Evolutionary conservation across 2,797 vertebrate genomes (phyloP).

Genomic region (Chiroxiphia lanceolata): DNA sequence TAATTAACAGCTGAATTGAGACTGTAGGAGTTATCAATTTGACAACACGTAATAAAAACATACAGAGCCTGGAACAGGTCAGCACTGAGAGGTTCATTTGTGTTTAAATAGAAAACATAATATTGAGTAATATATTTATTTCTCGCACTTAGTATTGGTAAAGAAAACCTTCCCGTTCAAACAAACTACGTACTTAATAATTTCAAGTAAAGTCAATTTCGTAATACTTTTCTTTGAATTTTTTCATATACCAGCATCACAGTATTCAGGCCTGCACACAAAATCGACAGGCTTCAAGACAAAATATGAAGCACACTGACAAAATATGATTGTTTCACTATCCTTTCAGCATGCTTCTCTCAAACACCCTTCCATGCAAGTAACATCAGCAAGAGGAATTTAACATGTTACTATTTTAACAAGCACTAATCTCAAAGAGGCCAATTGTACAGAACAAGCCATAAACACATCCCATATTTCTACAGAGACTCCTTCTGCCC

Average conservation of each 20-base stretch:
- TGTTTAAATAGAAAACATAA: not conserved
- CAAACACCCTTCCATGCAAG: constrained; percentile 39
- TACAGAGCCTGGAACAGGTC: not conserved
- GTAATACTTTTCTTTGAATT: not conserved
- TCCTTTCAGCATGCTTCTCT: constrained; percentile 11
- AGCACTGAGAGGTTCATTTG: not conserved
- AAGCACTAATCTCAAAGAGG: constrained; percentile 45
- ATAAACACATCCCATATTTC: not conserved
- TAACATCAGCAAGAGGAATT: constrained; percentile 54
- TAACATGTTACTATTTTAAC: constrained; percentile 60
- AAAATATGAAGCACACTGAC: not conserved
- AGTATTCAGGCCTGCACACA: not conserved
- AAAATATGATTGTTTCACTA: not conserved
- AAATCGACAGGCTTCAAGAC: not conserved
- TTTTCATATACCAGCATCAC: not conserved
- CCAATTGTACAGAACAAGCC: constrained; percentile 17
- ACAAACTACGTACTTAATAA: not conserved
- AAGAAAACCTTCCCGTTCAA: not conserved
- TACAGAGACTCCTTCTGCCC: not conserved
- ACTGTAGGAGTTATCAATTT: not conserved
- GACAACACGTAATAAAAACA: not conserved
- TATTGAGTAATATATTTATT: not conserved
- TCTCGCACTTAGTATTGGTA: not conserved
- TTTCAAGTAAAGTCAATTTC: not conserved
- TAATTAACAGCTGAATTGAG: not conserved